These are phyloP conservation scores for Agrochola circellaris DNA, from an alignment of 2,888 invertebrate genomes.

Conservation along the genomic window DNA sequence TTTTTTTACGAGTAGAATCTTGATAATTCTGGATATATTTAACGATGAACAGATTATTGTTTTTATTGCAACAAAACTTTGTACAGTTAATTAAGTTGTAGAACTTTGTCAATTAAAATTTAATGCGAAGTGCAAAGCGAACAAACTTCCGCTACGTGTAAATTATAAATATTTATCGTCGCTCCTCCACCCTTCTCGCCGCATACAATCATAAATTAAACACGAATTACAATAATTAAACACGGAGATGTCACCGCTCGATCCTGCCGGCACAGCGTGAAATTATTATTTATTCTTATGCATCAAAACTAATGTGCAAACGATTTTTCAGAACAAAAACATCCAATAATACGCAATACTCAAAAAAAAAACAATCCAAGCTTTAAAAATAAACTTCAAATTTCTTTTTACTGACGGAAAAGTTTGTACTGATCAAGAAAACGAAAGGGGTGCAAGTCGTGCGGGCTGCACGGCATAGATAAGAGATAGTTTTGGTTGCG, in stretches of 20 bases:
- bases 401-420: conserved; percentile 56
- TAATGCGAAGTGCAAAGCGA: conserved; percentile 50
- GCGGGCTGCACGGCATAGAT: conserved; percentile 61
- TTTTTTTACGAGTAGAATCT: not conserved
- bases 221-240: conserved; percentile 63
- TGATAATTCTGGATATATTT: conserved; percentile 8
- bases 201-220: conserved; percentile 65
- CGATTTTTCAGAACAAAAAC: conserved; percentile 75
- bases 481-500: conserved; percentile 66
- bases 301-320: conserved; percentile 60
- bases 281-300: conserved; percentile 29
- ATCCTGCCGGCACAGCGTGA: conserved; percentile 57
- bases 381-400: conserved; percentile 72
- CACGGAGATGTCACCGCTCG: conserved; percentile 72
- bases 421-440: conserved; percentile 29
- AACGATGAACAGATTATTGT: not conserved
- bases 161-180: conserved; percentile 66
- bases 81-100: conserved; percentile 20
- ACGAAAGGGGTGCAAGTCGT: conserved; percentile 49
- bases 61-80: conserved; percentile 21
- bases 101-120: conserved; percentile 43
- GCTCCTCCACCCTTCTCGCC: conserved; percentile 70
- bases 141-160: conserved; percentile 57
- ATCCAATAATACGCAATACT: conserved; percentile 71
- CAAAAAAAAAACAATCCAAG: conserved; percentile 73